Conservation (phyloP, 2,888 invertebrate genomes). For the Conus canariensis region DNA sequence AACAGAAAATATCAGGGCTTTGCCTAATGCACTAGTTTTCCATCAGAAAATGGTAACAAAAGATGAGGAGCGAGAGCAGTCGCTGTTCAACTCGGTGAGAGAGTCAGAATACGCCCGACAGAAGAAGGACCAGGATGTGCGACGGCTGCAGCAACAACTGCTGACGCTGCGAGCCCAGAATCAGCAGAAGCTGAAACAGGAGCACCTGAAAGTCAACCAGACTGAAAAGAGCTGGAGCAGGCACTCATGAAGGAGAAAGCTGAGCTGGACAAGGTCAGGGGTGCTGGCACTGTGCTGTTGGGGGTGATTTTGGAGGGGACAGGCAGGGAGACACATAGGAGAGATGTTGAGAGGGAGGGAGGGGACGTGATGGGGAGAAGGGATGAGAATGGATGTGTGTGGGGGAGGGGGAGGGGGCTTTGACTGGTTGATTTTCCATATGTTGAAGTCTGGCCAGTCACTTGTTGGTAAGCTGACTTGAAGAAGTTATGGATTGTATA, state of each 20-base stretch:
- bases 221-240: constrained; percentile 73
- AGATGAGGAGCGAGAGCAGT: constrained; percentile 73
- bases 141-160: constrained; percentile 68
- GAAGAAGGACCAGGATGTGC: constrained; percentile 74
- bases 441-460: too few species aligned
- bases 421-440: too few species aligned
- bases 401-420: too few species aligned
- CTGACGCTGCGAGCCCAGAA: constrained; percentile 68
- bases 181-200: constrained; percentile 67
- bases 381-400: too few species aligned
- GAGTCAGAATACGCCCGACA: constrained; percentile 75
- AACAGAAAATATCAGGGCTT: too few species aligned
- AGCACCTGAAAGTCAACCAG: constrained; percentile 61
- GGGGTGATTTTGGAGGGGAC: too few species aligned
- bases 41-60: constrained; percentile 75
- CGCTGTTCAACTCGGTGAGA: constrained; percentile 71
- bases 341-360: too few species aligned
- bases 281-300: neutral
- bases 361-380: too few species aligned
- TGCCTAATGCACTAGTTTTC: too few species aligned
- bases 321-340: too few species aligned
- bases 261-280: constrained; percentile 73
- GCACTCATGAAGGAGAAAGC: constrained; percentile 72
- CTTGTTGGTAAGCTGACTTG: too few species aligned
- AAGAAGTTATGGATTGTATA: too few species aligned